Evolutionary conservation across 2,797 vertebrate genomes (phyloP).

Genomic region (Bradypodion ventrale): DNA sequence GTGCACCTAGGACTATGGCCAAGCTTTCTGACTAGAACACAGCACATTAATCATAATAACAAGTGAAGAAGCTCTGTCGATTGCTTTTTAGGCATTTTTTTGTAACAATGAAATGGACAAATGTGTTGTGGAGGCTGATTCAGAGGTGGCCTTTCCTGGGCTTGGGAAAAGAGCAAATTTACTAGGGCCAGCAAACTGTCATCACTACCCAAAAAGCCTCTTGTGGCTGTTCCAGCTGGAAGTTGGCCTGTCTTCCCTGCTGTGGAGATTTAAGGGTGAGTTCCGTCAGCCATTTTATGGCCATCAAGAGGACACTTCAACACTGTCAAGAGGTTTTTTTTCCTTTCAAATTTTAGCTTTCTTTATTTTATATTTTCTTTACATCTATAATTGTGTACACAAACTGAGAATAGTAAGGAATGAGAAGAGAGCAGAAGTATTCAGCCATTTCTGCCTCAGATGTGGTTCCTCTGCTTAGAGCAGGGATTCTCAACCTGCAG

Average conservation of each 20-base stretch:
- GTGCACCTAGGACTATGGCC: background rate
- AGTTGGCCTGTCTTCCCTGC: background rate
- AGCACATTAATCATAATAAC: slow-evolving; percentile 25
- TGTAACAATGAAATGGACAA: slow-evolving; percentile 15
- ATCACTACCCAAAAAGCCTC: slow-evolving; percentile 3
- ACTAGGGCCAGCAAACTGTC: slow-evolving; percentile 21
- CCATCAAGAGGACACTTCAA: background rate
- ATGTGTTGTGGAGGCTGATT: slow-evolving; percentile 7
- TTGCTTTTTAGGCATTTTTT: background rate
- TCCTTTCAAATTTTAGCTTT: background rate
- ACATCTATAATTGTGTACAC: background rate
- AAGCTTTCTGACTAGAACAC: slow-evolving; percentile 16
- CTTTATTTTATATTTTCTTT: background rate
- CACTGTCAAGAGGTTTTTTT: background rate
- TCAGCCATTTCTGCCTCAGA: no score
- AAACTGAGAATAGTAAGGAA: background rate
- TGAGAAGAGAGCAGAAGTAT: no score
- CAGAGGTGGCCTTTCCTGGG: background rate
- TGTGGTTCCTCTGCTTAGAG: no score
- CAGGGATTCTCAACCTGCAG: no score
- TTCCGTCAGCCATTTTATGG: background rate
- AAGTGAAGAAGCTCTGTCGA: slow-evolving; percentile 6
- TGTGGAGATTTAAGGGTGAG: background rate
- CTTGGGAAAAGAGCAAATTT: background rate
- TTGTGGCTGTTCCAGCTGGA: slow-evolving; percentile 12